Percentiles rank a stretch among this genome's conserved stretches.
Evolutionary conservation across 1,140 invertebrate genomes (phyloP).

Genomic region (Lasioglossum albipes): DNA sequence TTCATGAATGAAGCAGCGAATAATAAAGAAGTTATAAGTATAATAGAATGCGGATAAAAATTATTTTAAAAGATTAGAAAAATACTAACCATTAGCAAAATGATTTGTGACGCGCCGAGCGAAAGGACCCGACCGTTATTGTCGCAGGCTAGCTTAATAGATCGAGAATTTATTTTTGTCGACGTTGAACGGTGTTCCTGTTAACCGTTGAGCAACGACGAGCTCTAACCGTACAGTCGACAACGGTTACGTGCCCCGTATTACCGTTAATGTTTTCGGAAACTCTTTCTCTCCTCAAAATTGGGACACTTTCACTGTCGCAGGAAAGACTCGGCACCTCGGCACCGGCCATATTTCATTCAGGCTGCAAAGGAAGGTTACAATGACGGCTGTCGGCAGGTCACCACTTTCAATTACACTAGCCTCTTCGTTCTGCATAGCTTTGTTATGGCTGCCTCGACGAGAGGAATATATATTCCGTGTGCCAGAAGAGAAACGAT

Average conservation of each 20-base stretch:
- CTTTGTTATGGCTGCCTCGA: slow-evolving; percentile 10
- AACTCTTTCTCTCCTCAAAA: slow-evolving; percentile 54
- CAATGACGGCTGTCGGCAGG: slow-evolving; percentile 27
- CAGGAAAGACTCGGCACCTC: slow-evolving; percentile 48
- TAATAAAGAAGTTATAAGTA: too few relatives aligned
- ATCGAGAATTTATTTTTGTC: slow-evolving; percentile 4
- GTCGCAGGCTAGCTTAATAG: too few relatives aligned
- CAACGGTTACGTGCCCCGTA: slow-evolving; percentile 30
- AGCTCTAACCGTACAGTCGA: slow-evolving; percentile 14
- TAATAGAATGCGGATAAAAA: too few relatives aligned
- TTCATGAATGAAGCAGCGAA: too few relatives aligned
- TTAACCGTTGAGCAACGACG: not conserved
- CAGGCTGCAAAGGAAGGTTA: slow-evolving; percentile 36
- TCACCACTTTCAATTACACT: slow-evolving; percentile 50
- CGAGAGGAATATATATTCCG: not conserved
- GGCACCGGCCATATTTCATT: slow-evolving; percentile 47
- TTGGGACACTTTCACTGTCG: slow-evolving; percentile 66
- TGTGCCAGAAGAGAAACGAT: not conserved
- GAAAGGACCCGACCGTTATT: too few relatives aligned
- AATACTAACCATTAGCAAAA: not conserved
- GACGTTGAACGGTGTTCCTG: not conserved
- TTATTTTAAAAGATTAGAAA: too few relatives aligned
- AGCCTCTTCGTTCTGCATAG: slow-evolving; percentile 29
- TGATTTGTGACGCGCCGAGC: too few relatives aligned
- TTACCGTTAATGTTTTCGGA: slow-evolving; percentile 38